Conservation (phyloP, 2,888 invertebrate species). For the Platypus cylindrus region DNA sequence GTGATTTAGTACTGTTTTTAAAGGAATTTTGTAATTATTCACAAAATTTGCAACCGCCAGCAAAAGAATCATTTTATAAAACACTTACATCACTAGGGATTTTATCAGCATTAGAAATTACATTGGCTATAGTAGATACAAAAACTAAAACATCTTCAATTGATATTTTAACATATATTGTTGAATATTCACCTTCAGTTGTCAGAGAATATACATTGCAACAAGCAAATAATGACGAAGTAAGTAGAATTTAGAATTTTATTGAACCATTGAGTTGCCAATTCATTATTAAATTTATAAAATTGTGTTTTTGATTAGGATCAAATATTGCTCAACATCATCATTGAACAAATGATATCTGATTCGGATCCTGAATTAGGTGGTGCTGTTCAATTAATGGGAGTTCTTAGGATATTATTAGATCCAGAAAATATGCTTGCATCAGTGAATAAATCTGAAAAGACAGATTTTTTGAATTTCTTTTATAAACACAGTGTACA, state of each 20-base stretch:
- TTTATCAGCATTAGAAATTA: constrained; percentile 80
- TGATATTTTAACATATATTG: constrained; percentile 95
- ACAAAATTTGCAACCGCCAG: constrained; percentile 93
- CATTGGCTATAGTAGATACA: constrained; percentile 80
- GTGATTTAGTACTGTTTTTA: constrained; percentile 92
- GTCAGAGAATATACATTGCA: constrained; percentile 94
- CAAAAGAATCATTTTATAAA: constrained; percentile 96
- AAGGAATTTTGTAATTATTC: constrained; percentile 99
- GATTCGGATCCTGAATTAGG: constrained; percentile 96
- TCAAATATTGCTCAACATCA: constrained; percentile 87
- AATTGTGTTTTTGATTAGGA: constrained; percentile 46
- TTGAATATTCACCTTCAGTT: constrained; percentile 95
- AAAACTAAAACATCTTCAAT: constrained; percentile 94
- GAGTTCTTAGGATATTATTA: constrained; percentile 80
- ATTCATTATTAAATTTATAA: not conserved
- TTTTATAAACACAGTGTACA: constrained; percentile 99
- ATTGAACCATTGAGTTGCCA: too few relatives aligned
- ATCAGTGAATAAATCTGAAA: constrained; percentile 87
- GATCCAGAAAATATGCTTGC: constrained; percentile 98
- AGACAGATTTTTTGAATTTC: constrained; percentile 94
- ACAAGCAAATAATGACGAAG: constrained; percentile 84
- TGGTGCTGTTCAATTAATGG: constrained; percentile 93
- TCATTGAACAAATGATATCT: constrained; percentile 96
- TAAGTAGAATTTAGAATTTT: constrained; percentile 34
- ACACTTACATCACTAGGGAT: constrained; percentile 80